These are phyloP conservation scores for Diarsia mendica DNA, from an alignment of 2,888 invertebrate species.

Conservation along the genomic window DNA sequence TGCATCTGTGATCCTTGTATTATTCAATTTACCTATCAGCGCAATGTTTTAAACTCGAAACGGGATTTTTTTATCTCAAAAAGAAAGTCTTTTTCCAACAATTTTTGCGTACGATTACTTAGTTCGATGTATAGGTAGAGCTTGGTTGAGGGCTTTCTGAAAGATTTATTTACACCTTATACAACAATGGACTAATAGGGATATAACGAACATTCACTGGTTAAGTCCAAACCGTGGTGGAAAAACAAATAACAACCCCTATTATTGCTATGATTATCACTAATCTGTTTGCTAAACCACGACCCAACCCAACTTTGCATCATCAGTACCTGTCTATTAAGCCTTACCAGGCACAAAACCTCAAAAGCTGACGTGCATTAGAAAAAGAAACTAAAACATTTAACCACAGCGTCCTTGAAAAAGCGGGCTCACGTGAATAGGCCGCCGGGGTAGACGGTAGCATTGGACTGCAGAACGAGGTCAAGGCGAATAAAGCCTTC, in stretches of 20 bases:
- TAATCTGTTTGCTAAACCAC: background rate
- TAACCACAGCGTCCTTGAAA: constrained; percentile 67
- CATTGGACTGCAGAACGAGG: constrained; percentile 69
- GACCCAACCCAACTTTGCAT: background rate
- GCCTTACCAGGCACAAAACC: constrained; percentile 1
- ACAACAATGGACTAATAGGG: background rate
- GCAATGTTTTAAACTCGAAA: too few species aligned
- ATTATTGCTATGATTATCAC: background rate
- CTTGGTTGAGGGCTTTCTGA: too few species aligned
- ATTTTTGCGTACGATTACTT: too few species aligned
- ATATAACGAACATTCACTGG: background rate
- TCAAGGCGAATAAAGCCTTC: constrained; percentile 70
- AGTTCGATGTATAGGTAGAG: too few species aligned
- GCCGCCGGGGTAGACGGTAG: constrained; percentile 62
- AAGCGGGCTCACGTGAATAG: constrained; percentile 63
- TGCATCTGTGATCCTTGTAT: too few species aligned
- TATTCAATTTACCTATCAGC: too few species aligned
- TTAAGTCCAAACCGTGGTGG: background rate
- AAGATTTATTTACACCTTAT: too few species aligned
- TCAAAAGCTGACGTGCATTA: constrained; percentile 22
- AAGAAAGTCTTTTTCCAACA: too few species aligned
- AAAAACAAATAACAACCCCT: background rate
- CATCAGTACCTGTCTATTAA: constrained; percentile 7
- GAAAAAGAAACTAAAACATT: constrained; percentile 47
- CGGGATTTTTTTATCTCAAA: too few species aligned